A percentile compares a stretch with the other conserved stretches of the same genome.
phyloP scores from a whole-genome alignment of 2,888 invertebrate species.

The Lacanobia oleracea region DNA sequence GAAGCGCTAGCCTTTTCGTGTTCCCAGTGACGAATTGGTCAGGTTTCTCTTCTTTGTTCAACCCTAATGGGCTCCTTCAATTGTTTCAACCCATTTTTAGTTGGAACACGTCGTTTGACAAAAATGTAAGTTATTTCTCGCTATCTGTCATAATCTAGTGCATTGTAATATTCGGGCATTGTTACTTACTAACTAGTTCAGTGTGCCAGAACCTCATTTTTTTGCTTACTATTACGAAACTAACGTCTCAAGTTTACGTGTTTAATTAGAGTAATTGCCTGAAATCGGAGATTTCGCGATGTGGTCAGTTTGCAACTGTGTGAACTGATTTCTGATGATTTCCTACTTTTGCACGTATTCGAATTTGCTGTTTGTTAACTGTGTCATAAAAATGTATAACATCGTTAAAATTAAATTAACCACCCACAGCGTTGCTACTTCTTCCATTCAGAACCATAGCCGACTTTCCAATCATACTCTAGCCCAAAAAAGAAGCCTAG shows the following conservation, averaged over 20 bases:
- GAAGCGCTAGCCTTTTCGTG: conserved; percentile 49
- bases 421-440: conserved; percentile 18
- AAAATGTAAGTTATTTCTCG: conserved; percentile 59
- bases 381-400: neutral
- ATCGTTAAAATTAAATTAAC: conserved; percentile 26
- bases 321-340: conserved; percentile 24
- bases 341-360: conserved; percentile 1
- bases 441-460: neutral
- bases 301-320: conserved; percentile 36
- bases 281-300: conserved; percentile 55
- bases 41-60: conserved; percentile 56
- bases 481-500: conserved; percentile 1
- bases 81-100: conserved; percentile 59
- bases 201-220: conserved; percentile 60
- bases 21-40: conserved; percentile 35
- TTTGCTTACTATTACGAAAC: conserved; percentile 60
- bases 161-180: conserved; percentile 64
- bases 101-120: conserved; percentile 54
- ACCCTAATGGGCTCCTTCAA: conserved; percentile 49
- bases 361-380: neutral
- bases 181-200: conserved; percentile 61
- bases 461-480: conserved; percentile 29
- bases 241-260: conserved; percentile 57
- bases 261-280: conserved; percentile 64
- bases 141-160: conserved; percentile 63